phyloP scores from a whole-genome alignment of 2,797 vertebrate species.

The Podarcis siculus region DNA sequence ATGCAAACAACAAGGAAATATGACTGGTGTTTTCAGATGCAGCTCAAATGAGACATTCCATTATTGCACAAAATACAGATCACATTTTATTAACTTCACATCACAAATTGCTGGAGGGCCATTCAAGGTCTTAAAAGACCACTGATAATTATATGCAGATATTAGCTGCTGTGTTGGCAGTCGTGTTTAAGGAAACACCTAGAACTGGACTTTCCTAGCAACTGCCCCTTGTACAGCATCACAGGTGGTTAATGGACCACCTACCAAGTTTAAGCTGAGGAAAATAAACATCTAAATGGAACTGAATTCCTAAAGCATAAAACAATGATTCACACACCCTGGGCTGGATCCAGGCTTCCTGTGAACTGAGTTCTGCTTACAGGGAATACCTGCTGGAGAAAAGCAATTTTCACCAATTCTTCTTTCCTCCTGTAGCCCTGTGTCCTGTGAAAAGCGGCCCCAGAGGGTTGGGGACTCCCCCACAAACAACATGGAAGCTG shows the following conservation, averaged over 20 bases:
- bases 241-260: not conserved
- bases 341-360: not conserved
- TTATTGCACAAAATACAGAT: not conserved
- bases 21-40: not conserved
- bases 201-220: slow-evolving; percentile 15
- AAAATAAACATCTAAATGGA: not conserved
- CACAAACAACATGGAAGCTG: not conserved
- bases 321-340: not conserved
- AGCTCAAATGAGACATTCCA: not conserved
- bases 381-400: not conserved
- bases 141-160: not conserved
- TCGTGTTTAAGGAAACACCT: not conserved
- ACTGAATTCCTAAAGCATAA: not conserved
- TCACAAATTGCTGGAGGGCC: not conserved
- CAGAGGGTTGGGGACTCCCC: not conserved
- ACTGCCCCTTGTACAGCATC: not conserved
- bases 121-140: not conserved
- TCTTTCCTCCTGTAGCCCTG: not conserved
- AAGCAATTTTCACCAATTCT: not conserved
- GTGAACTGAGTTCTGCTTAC: not conserved
- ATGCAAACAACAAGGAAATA: not conserved
- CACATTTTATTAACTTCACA: not conserved
- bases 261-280: not conserved
- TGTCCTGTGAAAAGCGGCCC: not conserved
- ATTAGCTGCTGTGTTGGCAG: not conserved